A percentile compares a stretch with the other conserved stretches of the same genome.
These are phyloP conservation scores for Rousettus madagascariensis DNA, from an alignment of 2,797 vertebrate genomes.

Conservation along the genomic window DNA sequence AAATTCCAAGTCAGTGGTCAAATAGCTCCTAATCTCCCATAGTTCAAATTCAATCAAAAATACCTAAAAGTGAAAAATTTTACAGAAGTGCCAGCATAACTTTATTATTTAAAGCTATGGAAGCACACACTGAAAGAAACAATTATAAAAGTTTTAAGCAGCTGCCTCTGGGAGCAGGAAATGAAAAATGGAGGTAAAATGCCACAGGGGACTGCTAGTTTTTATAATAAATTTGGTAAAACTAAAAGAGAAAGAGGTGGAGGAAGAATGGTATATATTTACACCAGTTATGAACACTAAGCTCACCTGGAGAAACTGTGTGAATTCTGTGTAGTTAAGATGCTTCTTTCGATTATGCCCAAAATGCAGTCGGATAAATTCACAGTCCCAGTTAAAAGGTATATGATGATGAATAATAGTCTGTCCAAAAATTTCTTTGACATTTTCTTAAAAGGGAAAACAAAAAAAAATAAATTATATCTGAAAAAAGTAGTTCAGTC, in stretches of 20 bases:
- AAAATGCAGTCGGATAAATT: constrained; percentile 98
- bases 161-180: background rate
- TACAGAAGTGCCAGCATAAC: background rate
- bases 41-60: background rate
- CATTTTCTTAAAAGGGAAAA: constrained; percentile 92
- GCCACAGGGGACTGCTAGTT: background rate
- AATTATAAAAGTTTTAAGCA: background rate
- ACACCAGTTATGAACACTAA: constrained; percentile 55
- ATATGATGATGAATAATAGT: constrained; percentile 98
- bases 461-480: constrained; percentile 77
- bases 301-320: constrained; percentile 96
- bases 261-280: constrained; percentile 12
- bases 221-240: constrained; percentile 33
- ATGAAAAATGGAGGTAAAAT: background rate
- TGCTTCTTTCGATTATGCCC: constrained; percentile 95
- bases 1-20: background rate
- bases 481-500: constrained; percentile 54
- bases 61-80: background rate
- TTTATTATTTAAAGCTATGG: constrained; percentile 8
- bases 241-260: background rate
- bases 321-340: constrained; percentile 97
- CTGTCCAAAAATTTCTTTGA: constrained; percentile 98
- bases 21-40: background rate
- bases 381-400: constrained; percentile 99
- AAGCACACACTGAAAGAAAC: background rate